Percentiles rank a stretch among this genome's conserved stretches.
phyloP scores from a whole-genome alignment of 2,113 vertebrate genomes.

The Gobiocypris rarus region DNA sequence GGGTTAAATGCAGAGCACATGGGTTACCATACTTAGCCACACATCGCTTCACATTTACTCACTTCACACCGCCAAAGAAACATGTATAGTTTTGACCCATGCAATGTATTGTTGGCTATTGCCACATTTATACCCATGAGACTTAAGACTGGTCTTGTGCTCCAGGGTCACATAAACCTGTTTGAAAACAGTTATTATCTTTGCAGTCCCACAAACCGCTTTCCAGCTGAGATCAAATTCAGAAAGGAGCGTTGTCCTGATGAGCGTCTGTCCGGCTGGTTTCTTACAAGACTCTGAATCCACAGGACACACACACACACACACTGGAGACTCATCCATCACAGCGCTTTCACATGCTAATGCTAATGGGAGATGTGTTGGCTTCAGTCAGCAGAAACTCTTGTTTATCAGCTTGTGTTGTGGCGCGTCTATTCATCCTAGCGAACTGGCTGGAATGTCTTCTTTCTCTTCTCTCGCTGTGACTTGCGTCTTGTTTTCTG shows the following conservation, averaged over 20 bases:
- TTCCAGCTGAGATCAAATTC: background rate
- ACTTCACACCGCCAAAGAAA: no score
- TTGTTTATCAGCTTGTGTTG: background rate
- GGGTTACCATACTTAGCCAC: no score
- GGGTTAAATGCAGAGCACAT: no score
- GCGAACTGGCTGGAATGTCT: background rate
- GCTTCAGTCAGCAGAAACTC: slow-evolving; percentile 54
- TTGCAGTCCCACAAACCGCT: background rate
- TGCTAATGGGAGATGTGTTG: slow-evolving; percentile 39
- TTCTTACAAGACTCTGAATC: background rate
- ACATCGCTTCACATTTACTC: no score
- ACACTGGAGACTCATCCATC: slow-evolving; percentile 48
- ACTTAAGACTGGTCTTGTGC: no score
- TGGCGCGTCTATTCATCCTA: background rate
- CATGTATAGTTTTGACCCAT: no score
- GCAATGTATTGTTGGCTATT: no score
- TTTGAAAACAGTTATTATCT: no score
- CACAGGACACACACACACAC: background rate
- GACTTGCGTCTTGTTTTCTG: background rate
- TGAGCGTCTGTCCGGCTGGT: background rate
- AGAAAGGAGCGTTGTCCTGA: background rate
- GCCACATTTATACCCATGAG: no score
- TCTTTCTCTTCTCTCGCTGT: background rate
- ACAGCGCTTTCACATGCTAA: slow-evolving; percentile 58
- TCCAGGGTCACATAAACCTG: rapidly evolving